These are phyloP conservation scores for Anthoscopus minutus DNA, from an alignment of 2,113 vertebrate genomes.

Conservation along the genomic window DNA sequence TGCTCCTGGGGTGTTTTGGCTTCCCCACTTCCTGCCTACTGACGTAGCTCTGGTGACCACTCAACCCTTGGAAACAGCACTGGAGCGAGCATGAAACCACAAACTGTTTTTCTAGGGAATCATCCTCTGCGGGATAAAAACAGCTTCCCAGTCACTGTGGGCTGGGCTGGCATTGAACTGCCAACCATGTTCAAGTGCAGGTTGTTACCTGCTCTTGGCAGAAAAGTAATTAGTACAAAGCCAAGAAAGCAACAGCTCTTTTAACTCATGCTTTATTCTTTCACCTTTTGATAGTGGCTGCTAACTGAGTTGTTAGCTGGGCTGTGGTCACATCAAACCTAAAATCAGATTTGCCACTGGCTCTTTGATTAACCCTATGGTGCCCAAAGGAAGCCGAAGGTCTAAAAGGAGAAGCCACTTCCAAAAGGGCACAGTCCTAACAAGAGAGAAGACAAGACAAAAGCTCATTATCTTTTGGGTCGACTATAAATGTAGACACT, in stretches of 20 bases:
- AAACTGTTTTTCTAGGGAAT: not conserved
- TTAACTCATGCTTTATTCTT: not conserved
- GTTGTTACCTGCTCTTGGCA: not conserved
- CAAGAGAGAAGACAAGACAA: not conserved
- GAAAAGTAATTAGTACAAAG: not conserved
- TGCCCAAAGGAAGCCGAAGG: not conserved
- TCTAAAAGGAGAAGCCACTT: not conserved
- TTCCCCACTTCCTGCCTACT: not conserved
- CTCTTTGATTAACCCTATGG: not conserved
- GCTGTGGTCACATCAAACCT: not conserved
- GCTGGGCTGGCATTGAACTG: not conserved
- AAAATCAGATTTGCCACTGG: not conserved
- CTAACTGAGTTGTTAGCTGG: not conserved
- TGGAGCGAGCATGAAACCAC: not conserved
- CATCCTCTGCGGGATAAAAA: not conserved
- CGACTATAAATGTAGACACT: not conserved
- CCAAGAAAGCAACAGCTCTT: not conserved
- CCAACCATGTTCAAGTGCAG: not conserved
- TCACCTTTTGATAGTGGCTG: not conserved
- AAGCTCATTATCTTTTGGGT: not conserved
- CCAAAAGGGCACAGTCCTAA: not conserved
- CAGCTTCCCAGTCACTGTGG: not conserved
- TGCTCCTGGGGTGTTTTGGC: not conserved
- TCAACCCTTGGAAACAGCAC: not conserved
- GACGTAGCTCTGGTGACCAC: accelerated